Base-by-base conservation (phyloP, 2,113 vertebrate genomes). In the Forbesichthys papilliferus region DNA sequence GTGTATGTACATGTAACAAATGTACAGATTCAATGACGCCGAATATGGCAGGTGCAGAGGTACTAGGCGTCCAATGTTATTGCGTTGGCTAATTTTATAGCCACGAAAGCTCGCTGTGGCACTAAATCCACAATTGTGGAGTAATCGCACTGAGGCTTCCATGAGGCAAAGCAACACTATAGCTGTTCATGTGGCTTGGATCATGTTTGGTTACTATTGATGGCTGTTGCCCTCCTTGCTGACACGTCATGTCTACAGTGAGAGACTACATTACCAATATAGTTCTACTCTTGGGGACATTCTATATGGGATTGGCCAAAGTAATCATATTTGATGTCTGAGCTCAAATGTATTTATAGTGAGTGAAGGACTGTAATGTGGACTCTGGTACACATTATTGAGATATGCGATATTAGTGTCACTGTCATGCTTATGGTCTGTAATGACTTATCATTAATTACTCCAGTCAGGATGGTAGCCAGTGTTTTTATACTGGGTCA, bases 261-360 rank as follows among this genome's bases (percentile, higher is more conserved):
- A 12, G 4, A 54, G n/a, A 59, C 27, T 62, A 48, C 18, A 27
- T 69, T 77, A 62, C 13, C 13, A 61, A 47, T 14, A n/a, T 48
- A 20, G 9, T 9, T 56, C 20, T 68, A 54, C 20, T 58, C 36
- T 9, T 47, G 11, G 27, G 18, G 11, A 51, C n/a, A 11, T 0
- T 8, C 20, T 51, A 51, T 42, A 42, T 42, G 7, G 36, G 36
- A 42, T 42, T 42, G 36, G 36, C 36, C 5, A 8, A 42, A 42
- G 36, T 42, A 42, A 42, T 42, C 7, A 42, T 42, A 42, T 51
- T 51, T 51, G 49, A 11, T 12, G 49, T 51, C 13, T 54, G 14
- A 54, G 52, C 13, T 14, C 18, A 54, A 7, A 54, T 42, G 4
- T 42, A 42, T 42, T 54, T 16, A 54, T 54, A 14, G 49, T 52